Evolutionary conservation across 1,140 invertebrate species (phyloP), one percentile per base, ranked within the genome.

Genomic region (Zophobas atratus): DNA sequence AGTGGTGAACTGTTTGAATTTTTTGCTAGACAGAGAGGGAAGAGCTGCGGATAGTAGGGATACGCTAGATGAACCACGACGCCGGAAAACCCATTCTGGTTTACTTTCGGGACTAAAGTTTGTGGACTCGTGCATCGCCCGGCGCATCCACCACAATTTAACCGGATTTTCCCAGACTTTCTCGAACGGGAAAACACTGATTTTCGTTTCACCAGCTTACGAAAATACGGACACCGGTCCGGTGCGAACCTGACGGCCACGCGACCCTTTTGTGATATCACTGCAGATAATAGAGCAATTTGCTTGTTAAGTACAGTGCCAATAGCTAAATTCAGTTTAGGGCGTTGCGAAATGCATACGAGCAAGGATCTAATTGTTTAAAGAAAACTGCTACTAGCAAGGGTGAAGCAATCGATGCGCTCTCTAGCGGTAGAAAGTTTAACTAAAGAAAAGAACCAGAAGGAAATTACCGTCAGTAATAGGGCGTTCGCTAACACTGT

Each of bases 1-100:
- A 67, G 60, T 67, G 60, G 60, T 43, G 60, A 51, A 73, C 71
- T 38, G 71, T 73, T 73, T 73, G 71, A 73, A 73, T 73, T 73
- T 73, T 73, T 73, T 73, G 55, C 71, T 56, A 73, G 38, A 55
- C 49, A 73, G 49, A 73, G 49, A 73, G 71, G 51, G 70, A 72
- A 72, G 36, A 55, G 70, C n/a, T 72, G 70, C 70, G 70, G 70
- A 73, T 73, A 73, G 48, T 33, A 73, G 55, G 49, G 60, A 67
- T 67, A 67, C 60, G 60, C 60, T 67, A 67, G n/a, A 67, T 67
- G 39, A 67, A n/a, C n/a, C 60, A 67, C 60, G 60, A 67, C 39
- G 60, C 60, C 39, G 43, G 39, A 67, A 46, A 67, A 67, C 38
- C 43, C 34, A 67, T 67, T 43, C 33, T 67, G 60, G 43, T 67